Evolutionary conservation across 1,140 invertebrate species (phyloP).

Genomic region (Panagrolaimus sp.): DNA sequence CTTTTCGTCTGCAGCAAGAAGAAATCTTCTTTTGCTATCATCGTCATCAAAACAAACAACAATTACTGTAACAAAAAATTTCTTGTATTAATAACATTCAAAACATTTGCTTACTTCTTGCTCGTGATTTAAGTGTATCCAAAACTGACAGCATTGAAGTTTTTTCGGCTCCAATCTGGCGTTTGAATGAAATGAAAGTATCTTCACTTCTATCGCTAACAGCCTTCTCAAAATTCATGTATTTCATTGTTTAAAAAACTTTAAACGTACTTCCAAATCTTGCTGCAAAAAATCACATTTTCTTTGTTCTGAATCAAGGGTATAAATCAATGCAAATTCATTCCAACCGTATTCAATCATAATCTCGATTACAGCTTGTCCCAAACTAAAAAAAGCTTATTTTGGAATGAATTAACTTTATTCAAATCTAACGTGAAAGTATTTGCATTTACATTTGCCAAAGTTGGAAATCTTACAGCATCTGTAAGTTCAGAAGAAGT

Average conservation of each 20-base stretch:
- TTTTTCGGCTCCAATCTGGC: constrained; percentile 19
- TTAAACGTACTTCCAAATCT: constrained; percentile 27
- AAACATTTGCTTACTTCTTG: constrained; percentile 12
- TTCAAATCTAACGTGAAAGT: constrained; percentile 25
- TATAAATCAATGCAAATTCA: constrained; percentile 39
- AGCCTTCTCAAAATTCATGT: constrained; percentile 3
- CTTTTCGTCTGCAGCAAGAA: constrained; percentile 32
- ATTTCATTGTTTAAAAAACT: background rate
- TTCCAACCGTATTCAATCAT: constrained; percentile 32
- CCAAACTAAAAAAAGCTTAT: constrained; percentile 22
- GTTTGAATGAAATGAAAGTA: constrained; percentile 27
- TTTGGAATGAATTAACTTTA: background rate
- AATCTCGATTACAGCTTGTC: constrained; percentile 24
- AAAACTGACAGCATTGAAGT: constrained; percentile 22
- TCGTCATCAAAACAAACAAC: constrained; percentile 34
- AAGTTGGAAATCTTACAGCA: constrained; percentile 30
- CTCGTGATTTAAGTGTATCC: background rate
- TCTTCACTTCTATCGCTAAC: background rate
- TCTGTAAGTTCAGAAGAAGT: constrained; percentile 27
- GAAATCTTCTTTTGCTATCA: constrained; percentile 31
- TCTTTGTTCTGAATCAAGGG: constrained; percentile 22
- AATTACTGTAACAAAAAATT: constrained; percentile 32
- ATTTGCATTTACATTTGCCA: constrained; percentile 32
- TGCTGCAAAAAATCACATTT: constrained; percentile 36
- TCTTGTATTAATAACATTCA: background rate